A percentile compares a stretch with the other conserved stretches of the same genome.
These are phyloP conservation scores for Aphodius granarius DNA, from an alignment of 2,888 invertebrate genomes.

Conservation along the genomic window DNA sequence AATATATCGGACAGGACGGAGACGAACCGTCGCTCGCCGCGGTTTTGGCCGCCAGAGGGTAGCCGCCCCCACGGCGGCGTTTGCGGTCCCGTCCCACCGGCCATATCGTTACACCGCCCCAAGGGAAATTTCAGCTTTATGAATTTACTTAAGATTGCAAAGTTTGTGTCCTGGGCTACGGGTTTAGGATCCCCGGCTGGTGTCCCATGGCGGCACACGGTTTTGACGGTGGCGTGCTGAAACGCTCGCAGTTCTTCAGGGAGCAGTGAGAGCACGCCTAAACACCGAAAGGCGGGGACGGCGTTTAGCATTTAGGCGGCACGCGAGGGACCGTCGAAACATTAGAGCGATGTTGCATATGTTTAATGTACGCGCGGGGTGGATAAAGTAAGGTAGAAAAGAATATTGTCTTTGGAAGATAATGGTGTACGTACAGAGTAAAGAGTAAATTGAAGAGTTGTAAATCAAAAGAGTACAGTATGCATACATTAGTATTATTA, in stretches of 20 bases:
- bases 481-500: neutral
- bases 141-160: conserved; percentile 50
- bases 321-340: conserved; percentile 27
- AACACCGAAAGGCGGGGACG: conserved; percentile 33
- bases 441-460: too few relatives aligned
- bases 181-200: conserved; percentile 42
- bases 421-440: too few relatives aligned
- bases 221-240: neutral
- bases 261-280: conserved; percentile 27
- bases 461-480: too few relatives aligned
- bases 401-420: neutral
- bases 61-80: neutral
- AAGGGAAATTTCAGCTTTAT: conserved; percentile 49
- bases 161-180: conserved; percentile 39
- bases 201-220: conserved; percentile 29
- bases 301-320: conserved; percentile 36
- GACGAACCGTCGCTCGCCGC: neutral
- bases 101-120: conserved; percentile 41
- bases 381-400: neutral
- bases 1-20: neutral
- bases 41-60: neutral
- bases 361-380: neutral
- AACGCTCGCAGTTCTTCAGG: neutral
- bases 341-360: neutral
- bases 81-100: conserved; percentile 11